Evolutionary conservation across 1,140 invertebrate species (phyloP), one percentile per base, ranked within the genome.

Genomic region (Drosophila baimaii): DNA sequence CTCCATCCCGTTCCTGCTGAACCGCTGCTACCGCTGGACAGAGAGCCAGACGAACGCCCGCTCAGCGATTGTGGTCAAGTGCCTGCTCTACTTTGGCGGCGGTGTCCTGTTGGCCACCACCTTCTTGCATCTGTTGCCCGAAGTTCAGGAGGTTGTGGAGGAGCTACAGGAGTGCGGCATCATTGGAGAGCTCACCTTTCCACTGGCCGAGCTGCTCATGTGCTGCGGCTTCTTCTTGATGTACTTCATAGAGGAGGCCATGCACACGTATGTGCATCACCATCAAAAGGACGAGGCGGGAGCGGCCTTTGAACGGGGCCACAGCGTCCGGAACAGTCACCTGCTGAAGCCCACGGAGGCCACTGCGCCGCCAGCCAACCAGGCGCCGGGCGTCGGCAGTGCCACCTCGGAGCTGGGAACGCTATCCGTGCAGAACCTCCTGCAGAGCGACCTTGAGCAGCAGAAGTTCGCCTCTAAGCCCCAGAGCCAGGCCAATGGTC

Each of bases 81-180:
- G 95, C n/a, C 91, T 98, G 8, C 93, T 98, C 27, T 96, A 96
- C 73, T 97, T 98, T 77, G 97, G 97, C 3, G 98, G 97, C 3
- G 98, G 98, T 1, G 97, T 98, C 3, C 94, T 99, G 13, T 93
- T 99, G 62, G 95, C 96, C 44, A 98, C 98, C 1, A 97, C 96
- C 1, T 97, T 98, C 78, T 93, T 98, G 49, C 98, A 99, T 91
- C 92, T 99, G 56, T 92, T 98, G 33, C 98, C 98, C 1, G 98
- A 99, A 93, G 96, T 98, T 0, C 94, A 94, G 59, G 96, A 96
- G 85, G 94, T 94, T 19, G 93, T 96, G 15, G 91, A 94, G 33
- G 77, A 93, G 31, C 89, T 96, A 23, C 93, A 94, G 79, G 92
- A 93, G 90, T 86, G 92, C 10, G 93, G 91, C 0, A 46, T 85